Evolutionary conservation across 2,113 vertebrate genomes (phyloP), one percentile per base, ranked within the genome.

Genomic region (Motacilla alba): DNA sequence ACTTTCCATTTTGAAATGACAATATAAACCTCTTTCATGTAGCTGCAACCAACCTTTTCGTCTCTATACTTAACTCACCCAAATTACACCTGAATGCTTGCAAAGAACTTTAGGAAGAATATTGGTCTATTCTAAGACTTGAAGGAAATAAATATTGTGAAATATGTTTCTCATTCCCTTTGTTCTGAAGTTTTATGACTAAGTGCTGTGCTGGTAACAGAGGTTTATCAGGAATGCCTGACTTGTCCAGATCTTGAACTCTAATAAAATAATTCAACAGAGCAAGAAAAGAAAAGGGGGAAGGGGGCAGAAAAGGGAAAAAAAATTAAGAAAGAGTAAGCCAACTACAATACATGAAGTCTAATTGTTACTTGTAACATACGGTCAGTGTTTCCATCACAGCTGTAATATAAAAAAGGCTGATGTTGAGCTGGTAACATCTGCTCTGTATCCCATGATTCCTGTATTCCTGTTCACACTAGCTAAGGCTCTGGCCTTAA

Each of bases 51-150:
- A 37, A 58, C 19, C 72, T 24, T 79, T 75, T 62, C 0, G 2
- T 69, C 75, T 95, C 86, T 84, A 35, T 87, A 93, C 47, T 96
- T 95, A 95, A 94, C 77, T 94, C 81, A 81, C 60, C 85, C 72
- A 96, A 96, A 96, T 95, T 66, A 94, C 27, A 93, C 70, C 92
- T 90, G 83, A 87, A 83, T 0, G 3, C 13, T 91, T 64, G 44
- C 60, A 94, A 75, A 87, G 84, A 89, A 77, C 31, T 81, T 78
- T 78, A 62, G 67, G 37, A 93, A 96, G 68, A 85, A 81, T 82
- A 88, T n/a, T 46, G 66, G 70, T 88, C 88, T 97, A 70, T 94
- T 90, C 86, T 44, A 90, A 86, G 85, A 74, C 44, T 66, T 50
- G 43, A 56, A 91, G 64, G 53, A 93, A 95, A 95, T 72, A 95